Percentiles rank a stretch among this genome's conserved stretches.
Conservation (phyloP, 2,113 vertebrate species). For the Etia nguti region DNA sequence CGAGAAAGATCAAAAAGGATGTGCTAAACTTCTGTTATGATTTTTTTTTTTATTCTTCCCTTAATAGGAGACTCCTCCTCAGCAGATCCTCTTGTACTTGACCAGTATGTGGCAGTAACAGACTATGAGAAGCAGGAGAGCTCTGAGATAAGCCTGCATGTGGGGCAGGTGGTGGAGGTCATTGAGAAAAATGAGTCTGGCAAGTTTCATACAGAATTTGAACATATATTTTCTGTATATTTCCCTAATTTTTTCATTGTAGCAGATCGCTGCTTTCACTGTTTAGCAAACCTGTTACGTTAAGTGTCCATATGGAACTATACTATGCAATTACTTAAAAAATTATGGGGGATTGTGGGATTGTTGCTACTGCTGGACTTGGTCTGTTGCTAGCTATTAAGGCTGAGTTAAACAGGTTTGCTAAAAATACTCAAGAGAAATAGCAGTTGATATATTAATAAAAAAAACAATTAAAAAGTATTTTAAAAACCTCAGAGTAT, state of each 20-base stretch:
- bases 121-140: constrained; percentile 98
- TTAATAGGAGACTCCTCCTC: constrained; percentile 77
- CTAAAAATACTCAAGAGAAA: not conserved
- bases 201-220: constrained; percentile 36
- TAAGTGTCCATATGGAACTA: not conserved
- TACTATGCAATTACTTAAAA: not conserved
- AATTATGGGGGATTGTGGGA: not conserved
- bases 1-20: not conserved
- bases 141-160: constrained; percentile 92
- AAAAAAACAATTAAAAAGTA: not conserved
- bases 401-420: not conserved
- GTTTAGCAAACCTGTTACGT: not conserved
- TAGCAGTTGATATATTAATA: not conserved
- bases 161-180: constrained; percentile 96
- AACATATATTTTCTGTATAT: not conserved
- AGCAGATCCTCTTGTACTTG: constrained; percentile 85
- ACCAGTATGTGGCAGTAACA: constrained; percentile 94
- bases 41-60: not conserved
- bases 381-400: not conserved
- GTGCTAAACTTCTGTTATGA: not conserved
- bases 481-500: not conserved
- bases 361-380: not conserved
- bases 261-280: not conserved
- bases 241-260: not conserved
- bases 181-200: constrained; percentile 99